Evolutionary conservation across 1,140 invertebrate genomes (phyloP), one percentile per base, ranked within the genome.

Genomic region (Drosophila varians): DNA sequence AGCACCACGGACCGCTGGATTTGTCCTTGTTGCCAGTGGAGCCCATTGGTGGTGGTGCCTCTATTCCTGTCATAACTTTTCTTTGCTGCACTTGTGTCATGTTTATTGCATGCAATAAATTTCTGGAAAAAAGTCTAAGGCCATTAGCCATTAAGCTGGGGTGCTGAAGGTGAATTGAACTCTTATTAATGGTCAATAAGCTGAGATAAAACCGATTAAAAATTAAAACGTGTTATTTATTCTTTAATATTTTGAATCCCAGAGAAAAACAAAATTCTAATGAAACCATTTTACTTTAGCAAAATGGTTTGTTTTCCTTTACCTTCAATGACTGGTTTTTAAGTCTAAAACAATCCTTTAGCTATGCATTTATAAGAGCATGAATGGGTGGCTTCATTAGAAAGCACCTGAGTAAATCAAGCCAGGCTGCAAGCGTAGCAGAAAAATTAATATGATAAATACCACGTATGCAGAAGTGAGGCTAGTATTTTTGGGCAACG

Each of bases 391-490:
- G 34, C 36, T 55, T 83, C 73, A 80, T 80, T 80, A 76, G 72
- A 54, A 48, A 52, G 43, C 12, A 16, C 19, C 34, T n/a, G 26
- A 65, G 47, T 70, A 77, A 71, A 83, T 74, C 58, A 74, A 46
- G 25, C 46, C 45, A n/a, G 53, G 46, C 38, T 82, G 78, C 78
- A 53, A 57, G 23, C 26, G 18, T 42, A 26, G 79, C 74, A 58
- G 31, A 77, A 83, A 74, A 77, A 31, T 66, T 72, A 36, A 80
- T 76, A 66, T 82, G 60, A 82, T 76, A 68, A 58, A 74, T 68
- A 57, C 49, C 58, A 19, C 36, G 18, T 54, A 4, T 21, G 26
- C 54, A 36, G 43, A 51, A 26, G 26, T 26, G 40, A 62, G 11
- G 34, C 60, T 34, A 45, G 23, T 46, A 65, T 38, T 45, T 62